A percentile compares a stretch with the other conserved stretches of the same genome.
phyloP scores from a whole-genome alignment of 2,797 vertebrate species.

The Synaphobranchus kaupii region DNA sequence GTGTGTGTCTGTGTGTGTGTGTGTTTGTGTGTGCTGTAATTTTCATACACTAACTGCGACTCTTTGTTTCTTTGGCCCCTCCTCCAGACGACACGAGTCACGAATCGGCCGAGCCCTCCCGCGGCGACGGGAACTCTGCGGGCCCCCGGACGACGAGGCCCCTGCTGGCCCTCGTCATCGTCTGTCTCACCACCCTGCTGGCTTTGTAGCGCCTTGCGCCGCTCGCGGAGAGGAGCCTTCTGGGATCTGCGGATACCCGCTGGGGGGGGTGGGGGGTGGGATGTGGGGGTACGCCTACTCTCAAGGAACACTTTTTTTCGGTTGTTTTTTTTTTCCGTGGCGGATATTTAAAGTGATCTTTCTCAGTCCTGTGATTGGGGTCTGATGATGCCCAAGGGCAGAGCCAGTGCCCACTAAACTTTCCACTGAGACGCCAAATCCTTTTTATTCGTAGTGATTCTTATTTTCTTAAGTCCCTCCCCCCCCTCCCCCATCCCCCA shows the following conservation, averaged over 20 bases:
- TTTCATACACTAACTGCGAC: background rate
- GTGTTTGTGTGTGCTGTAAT: background rate
- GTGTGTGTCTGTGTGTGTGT: background rate
- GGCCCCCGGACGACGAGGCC: constrained; percentile 79
- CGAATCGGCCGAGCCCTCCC: constrained; percentile 96
- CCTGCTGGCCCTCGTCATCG: constrained; percentile 83
- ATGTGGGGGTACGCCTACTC: constrained; percentile 70
- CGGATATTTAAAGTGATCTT: constrained; percentile 90
- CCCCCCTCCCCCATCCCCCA: constrained; percentile 49
- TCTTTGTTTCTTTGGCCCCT: constrained; percentile 17
- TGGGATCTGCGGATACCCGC: constrained; percentile 82
- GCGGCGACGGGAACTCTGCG: constrained; percentile 86
- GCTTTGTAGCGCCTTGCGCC: constrained; percentile 93
- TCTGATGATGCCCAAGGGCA: constrained; percentile 80
- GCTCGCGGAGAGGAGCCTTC: constrained; percentile 79
- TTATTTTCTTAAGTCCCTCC: constrained; percentile 79
- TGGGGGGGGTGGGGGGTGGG: constrained; percentile 53
- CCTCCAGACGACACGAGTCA: constrained; percentile 93
- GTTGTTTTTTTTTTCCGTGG: constrained; percentile 55
- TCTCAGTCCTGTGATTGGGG: constrained; percentile 82
- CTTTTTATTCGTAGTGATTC: constrained; percentile 84
- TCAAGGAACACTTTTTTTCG: constrained; percentile 78
- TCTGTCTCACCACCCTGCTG: constrained; percentile 86
- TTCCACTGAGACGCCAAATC: constrained; percentile 90
- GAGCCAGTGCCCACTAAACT: constrained; percentile 73